These are phyloP conservation scores for Ctenochaetus hawaiiensis DNA, from an alignment of 2,797 vertebrate genomes.

Conservation along the genomic window DNA sequence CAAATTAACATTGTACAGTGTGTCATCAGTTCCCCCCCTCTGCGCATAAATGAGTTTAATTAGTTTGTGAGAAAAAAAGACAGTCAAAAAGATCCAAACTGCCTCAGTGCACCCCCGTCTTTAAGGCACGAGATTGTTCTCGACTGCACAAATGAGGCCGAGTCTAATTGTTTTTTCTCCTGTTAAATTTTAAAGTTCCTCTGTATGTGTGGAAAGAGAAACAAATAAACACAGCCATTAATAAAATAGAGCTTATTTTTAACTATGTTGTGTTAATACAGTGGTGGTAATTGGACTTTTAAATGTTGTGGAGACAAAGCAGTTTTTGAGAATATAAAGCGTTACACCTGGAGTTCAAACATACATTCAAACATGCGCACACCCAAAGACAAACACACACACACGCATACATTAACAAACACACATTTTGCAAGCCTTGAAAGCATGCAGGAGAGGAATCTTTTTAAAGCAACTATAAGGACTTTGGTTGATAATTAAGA, in stretches of 20 bases:
- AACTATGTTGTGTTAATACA: background rate
- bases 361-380: background rate
- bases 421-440: no score
- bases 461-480: no score
- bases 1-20: slow-evolving; percentile 4
- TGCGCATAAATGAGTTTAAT: slow-evolving; percentile 31
- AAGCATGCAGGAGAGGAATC: no score
- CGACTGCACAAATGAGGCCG: background rate
- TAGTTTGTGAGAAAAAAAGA: slow-evolving; percentile 20
- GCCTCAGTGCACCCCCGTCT: background rate
- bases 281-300: background rate
- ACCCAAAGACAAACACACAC: background rate
- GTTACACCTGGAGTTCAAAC: background rate
- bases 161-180: slow-evolving; percentile 24
- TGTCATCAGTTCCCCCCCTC: slow-evolving; percentile 8
- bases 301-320: background rate
- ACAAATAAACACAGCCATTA: background rate
- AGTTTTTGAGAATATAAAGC: background rate
- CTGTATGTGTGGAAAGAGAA: background rate
- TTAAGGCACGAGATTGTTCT: slow-evolving; percentile 32
- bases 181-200: slow-evolving; percentile 16
- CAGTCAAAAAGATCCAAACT: slow-evolving; percentile 4
- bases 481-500: no score
- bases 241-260: background rate
- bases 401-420: background rate